Conservation (phyloP, 1,140 invertebrate species). For the Panagrolaimus sp. region DNA sequence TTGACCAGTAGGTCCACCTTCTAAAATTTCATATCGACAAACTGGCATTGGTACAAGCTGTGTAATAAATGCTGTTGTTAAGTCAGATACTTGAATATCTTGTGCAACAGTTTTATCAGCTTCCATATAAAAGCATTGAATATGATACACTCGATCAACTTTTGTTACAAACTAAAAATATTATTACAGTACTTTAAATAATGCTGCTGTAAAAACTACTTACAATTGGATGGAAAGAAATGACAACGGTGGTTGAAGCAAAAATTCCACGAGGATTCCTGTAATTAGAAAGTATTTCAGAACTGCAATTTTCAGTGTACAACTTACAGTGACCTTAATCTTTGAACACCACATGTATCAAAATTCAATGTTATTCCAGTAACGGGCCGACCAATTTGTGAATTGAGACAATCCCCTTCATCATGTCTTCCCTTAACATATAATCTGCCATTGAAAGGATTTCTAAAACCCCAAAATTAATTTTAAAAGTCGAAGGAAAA, state of each 20-base stretch:
- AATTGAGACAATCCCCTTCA: conserved; percentile 42
- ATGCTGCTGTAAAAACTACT: background rate
- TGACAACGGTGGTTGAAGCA: conserved; percentile 51
- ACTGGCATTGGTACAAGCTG: conserved; percentile 49
- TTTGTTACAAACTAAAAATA: conserved; percentile 46
- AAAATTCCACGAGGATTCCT: conserved; percentile 48
- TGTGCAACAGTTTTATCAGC: conserved; percentile 42
- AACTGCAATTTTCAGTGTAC: background rate
- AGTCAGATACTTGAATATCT: conserved; percentile 42
- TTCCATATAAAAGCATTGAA: conserved; percentile 52
- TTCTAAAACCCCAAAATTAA: conserved; percentile 25
- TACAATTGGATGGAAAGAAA: conserved; percentile 49
- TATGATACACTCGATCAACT: conserved; percentile 43
- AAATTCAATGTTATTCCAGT: conserved; percentile 47
- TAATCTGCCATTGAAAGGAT: conserved; percentile 50
- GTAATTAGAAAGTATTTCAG: conserved; percentile 14
- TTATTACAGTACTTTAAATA: too few relatives aligned
- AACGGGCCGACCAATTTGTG: conserved; percentile 49
- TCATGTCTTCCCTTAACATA: conserved; percentile 49
- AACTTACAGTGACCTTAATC: conserved; percentile 44
- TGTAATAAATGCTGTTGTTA: conserved; percentile 44
- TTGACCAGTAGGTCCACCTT: conserved; percentile 41
- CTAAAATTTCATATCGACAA: conserved; percentile 45
- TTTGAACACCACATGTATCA: conserved; percentile 43
- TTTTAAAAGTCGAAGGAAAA: too few relatives aligned